Percentiles rank a stretch among this genome's conserved stretches.
Evolutionary conservation across 2,888 invertebrate species (phyloP).

Genomic region (Dendrolimus houi): DNA sequence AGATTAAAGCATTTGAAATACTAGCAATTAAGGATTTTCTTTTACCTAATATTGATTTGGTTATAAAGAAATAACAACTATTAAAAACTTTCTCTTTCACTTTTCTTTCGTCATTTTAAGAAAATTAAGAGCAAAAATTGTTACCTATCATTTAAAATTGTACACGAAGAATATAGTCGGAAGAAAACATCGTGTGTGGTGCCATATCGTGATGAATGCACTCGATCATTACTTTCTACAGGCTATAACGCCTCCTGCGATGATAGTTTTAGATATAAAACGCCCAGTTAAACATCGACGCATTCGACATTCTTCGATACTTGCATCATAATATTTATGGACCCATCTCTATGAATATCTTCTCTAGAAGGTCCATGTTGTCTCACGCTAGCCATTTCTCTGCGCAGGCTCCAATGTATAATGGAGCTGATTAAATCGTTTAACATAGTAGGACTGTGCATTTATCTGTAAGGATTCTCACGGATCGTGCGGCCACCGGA

Average conservation of each 20-base stretch:
- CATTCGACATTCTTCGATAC: conserved; percentile 26
- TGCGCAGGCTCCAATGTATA: conserved; percentile 34
- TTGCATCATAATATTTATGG: conserved; percentile 23
- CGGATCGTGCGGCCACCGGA: conserved; percentile 38
- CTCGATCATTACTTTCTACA: conserved; percentile 51
- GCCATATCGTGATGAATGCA: conserved; percentile 49
- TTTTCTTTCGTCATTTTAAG: no score
- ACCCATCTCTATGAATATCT: conserved; percentile 28
- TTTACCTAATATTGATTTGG: no score
- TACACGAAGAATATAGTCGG: no score
- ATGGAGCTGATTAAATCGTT: conserved; percentile 58
- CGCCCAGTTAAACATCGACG: conserved; percentile 28
- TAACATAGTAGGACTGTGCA: conserved; percentile 33
- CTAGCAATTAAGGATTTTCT: no score
- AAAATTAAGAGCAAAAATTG: no score
- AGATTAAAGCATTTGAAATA: no score
- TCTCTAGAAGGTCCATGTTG: conserved; percentile 16
- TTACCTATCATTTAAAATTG: no score
- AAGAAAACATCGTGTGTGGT: conserved; percentile 48
- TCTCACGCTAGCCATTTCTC: conserved; percentile 34
- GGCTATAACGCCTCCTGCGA: conserved; percentile 50
- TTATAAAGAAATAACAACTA: no score
- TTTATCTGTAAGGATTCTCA: conserved; percentile 54
- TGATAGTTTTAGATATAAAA: conserved; percentile 44
- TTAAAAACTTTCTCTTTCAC: no score